These are phyloP conservation scores for Rhopalosiphum padi DNA, from an alignment of 1,140 invertebrate genomes.

Conservation along the genomic window DNA sequence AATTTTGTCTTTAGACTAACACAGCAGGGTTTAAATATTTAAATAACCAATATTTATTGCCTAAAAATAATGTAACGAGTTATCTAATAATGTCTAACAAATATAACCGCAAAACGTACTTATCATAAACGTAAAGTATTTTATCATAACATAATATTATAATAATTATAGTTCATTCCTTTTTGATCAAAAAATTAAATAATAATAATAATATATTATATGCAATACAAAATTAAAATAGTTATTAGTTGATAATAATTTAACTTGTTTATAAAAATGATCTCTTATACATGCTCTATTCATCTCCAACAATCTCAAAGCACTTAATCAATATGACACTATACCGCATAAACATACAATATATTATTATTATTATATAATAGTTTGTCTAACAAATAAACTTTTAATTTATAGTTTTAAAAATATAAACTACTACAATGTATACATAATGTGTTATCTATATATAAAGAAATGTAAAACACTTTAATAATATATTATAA, in stretches of 20 bases:
- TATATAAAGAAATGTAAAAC: not conserved
- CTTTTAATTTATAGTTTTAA: not conserved
- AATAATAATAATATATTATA: not conserved
- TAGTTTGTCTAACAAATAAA: not conserved
- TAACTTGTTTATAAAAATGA: not conserved
- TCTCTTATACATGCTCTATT: not conserved
- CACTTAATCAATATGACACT: not conserved
- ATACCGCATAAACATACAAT: not conserved
- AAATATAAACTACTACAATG: not conserved
- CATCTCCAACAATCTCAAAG: not conserved
- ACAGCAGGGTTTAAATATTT: not conserved
- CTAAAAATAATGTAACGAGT: slow-evolving; percentile 24
- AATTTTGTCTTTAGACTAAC: not conserved
- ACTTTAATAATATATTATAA: not conserved
- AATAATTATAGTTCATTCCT: not conserved
- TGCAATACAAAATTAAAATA: not conserved
- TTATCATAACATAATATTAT: not conserved
- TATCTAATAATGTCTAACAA: slow-evolving; percentile 19
- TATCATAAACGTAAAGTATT: not conserved
- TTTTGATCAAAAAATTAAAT: not conserved
- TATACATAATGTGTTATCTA: not conserved
- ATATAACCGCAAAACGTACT: not conserved
- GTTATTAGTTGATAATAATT: not conserved
- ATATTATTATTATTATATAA: not conserved
- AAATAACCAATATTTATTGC: slow-evolving; percentile 32